phyloP scores from a whole-genome alignment of 2,797 vertebrate species.

The Clarias pachynema region DNA sequence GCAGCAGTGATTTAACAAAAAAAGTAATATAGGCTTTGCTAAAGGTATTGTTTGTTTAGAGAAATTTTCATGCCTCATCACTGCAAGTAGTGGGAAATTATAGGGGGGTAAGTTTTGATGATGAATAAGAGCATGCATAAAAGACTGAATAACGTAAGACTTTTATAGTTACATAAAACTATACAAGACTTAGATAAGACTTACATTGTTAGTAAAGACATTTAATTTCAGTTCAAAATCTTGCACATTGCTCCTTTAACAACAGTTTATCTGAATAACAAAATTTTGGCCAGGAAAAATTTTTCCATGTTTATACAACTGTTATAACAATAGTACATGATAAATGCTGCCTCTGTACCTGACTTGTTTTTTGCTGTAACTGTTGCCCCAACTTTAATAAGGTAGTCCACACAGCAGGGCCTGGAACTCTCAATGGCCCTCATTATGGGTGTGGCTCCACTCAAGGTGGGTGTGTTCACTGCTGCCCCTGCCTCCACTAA shows the following conservation, averaged over 20 bases:
- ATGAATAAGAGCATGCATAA: neutral
- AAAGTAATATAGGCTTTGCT: neutral
- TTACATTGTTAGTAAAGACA: neutral
- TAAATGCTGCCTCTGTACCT: conserved; percentile 69
- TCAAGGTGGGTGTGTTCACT: conserved; percentile 76
- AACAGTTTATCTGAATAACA: neutral
- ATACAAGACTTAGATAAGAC: too few species aligned
- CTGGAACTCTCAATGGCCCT: conserved; percentile 86
- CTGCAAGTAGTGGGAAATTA: neutral
- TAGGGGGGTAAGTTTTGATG: neutral
- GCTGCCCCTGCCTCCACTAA: conserved; percentile 81
- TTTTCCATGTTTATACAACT: neutral
- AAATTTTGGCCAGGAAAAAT: neutral
- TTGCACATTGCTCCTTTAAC: neutral
- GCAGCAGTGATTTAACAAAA: conserved; percentile 8
- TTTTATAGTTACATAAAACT: neutral
- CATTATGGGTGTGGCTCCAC: conserved; percentile 86
- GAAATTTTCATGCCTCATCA: neutral
- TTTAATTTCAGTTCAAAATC: neutral
- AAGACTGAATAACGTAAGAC: neutral
- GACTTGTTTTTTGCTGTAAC: conserved; percentile 79
- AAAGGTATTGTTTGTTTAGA: neutral
- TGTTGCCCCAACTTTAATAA: conserved; percentile 82
- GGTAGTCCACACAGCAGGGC: conserved; percentile 82
- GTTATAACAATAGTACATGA: neutral